phyloP scores from a whole-genome alignment of 2,113 vertebrate species.

The Macheiramphus alcinus region DNA sequence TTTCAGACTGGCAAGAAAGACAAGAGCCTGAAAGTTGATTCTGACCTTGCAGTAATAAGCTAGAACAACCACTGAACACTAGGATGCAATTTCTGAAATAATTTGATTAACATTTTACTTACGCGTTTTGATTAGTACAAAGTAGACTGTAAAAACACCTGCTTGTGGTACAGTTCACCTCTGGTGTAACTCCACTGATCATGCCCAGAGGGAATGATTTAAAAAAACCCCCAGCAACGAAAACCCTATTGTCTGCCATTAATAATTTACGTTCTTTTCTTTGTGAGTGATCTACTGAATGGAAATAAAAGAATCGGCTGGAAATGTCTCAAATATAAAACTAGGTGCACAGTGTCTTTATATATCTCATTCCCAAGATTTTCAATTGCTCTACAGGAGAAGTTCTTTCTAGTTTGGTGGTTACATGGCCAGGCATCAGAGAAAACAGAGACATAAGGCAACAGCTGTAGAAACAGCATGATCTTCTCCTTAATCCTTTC shows the following conservation, averaged over 20 bases:
- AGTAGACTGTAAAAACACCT: not conserved
- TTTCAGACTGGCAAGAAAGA: not conserved
- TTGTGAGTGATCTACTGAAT: not conserved
- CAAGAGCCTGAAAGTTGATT: not conserved
- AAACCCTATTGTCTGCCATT: not conserved
- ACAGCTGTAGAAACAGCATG: constrained; percentile 27
- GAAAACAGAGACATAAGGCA: constrained; percentile 32
- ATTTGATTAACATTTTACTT: not conserved
- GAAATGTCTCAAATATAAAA: not conserved
- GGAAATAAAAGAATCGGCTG: not conserved
- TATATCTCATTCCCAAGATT: not conserved
- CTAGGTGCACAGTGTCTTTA: not conserved
- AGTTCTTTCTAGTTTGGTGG: not conserved
- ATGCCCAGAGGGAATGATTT: not conserved
- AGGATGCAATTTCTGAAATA: not conserved
- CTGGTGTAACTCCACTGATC: not conserved
- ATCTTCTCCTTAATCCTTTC: constrained; percentile 23
- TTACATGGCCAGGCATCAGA: not conserved
- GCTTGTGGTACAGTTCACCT: not conserved
- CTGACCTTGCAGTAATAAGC: not conserved
- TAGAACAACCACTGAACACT: not conserved
- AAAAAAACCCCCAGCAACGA: not conserved
- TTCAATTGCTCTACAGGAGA: not conserved
- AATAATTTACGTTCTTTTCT: constrained; percentile 1
- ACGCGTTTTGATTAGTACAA: not conserved